Evolutionary conservation across 2,113 vertebrate genomes (phyloP).

Genomic region (Thymallus thymallus): DNA sequence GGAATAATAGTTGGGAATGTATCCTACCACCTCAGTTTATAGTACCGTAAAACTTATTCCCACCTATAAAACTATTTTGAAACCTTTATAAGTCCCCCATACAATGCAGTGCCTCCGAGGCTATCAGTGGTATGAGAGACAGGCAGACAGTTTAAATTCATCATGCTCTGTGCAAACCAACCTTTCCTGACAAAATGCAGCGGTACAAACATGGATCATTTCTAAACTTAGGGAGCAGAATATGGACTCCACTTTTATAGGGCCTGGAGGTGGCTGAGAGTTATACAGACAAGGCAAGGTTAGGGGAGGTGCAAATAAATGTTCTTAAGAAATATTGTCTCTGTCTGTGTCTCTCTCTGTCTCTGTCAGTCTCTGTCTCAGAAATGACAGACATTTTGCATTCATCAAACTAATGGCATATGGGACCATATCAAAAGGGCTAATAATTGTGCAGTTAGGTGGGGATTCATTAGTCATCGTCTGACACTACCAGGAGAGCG

Average conservation of each 20-base stretch:
- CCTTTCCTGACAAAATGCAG: conserved; percentile 31
- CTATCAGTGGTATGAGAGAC: conserved; percentile 5
- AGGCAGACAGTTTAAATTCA: conserved; percentile 6
- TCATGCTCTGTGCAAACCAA: conserved; percentile 19
- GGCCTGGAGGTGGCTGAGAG: not conserved
- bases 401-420: not conserved
- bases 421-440: not conserved
- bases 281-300: not conserved
- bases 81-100: not conserved
- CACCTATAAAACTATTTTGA: conserved; percentile 19
- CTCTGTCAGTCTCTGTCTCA: too few relatives aligned
- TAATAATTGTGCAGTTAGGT: not conserved
- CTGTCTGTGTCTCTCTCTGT: not conserved
- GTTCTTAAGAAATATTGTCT: not conserved
- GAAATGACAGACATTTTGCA: not conserved
- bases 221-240: conserved; percentile 1
- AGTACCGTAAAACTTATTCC: conserved; percentile 13
- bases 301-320: not conserved
- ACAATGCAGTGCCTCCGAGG: not conserved
- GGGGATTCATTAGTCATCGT: not conserved
- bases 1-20: conserved; percentile 29
- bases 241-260: not conserved
- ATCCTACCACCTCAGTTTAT: not conserved
- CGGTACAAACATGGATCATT: not conserved
- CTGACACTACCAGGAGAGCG: not conserved